A percentile compares a stretch with the other conserved stretches of the same genome.
These are phyloP conservation scores for Tetraneura akinire DNA, from an alignment of 1,140 invertebrate genomes.

Conservation along the genomic window DNA sequence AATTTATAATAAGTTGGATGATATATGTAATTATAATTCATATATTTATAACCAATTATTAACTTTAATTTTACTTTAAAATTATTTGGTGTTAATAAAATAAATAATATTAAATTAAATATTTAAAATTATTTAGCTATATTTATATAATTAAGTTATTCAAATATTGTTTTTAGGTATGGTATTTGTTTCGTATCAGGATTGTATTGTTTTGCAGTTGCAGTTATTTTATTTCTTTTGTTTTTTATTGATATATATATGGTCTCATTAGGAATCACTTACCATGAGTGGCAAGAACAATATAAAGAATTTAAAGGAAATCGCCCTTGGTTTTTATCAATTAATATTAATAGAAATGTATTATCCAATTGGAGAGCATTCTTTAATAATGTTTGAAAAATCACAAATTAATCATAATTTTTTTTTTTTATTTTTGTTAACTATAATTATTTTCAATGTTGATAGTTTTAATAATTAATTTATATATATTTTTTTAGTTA, in stretches of 20 bases:
- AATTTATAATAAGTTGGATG: no score
- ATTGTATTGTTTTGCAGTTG: constrained; percentile 55
- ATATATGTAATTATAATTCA: no score
- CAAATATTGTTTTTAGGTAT: constrained; percentile 54
- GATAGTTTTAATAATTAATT: background rate
- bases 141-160: no score
- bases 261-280: constrained; percentile 57
- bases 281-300: constrained; percentile 55
- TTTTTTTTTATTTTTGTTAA: background rate
- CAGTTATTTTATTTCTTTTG: constrained; percentile 53
- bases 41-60: no score
- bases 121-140: no score
- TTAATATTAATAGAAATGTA: constrained; percentile 3
- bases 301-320: constrained; percentile 46
- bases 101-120: no score
- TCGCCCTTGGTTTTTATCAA: constrained; percentile 44
- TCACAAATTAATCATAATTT: background rate
- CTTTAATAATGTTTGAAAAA: constrained; percentile 26
- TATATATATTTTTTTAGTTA: no score
- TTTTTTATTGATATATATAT: constrained; percentile 56
- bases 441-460: background rate
- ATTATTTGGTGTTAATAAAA: no score
- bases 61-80: no score
- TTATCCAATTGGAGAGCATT: constrained; percentile 36
- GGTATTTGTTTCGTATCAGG: constrained; percentile 57